Conservation (phyloP, 2,797 vertebrate genomes). For the Notamacropus eugenii region DNA sequence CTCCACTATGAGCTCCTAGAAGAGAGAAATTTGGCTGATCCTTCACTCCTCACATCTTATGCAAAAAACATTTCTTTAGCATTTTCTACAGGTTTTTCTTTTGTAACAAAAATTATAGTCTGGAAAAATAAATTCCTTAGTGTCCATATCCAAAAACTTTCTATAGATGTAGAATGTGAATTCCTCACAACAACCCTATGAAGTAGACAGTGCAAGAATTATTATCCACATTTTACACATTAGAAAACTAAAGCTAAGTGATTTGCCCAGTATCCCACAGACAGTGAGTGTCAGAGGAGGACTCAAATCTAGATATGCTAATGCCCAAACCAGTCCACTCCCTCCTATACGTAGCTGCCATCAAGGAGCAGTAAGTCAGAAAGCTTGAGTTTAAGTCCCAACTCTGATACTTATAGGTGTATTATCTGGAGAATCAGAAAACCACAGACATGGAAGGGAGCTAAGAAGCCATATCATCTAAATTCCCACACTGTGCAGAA, state of each 20-base stretch:
- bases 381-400: not conserved
- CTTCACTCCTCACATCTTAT: not conserved
- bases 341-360: not conserved
- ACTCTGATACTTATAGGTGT: not conserved
- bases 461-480: not conserved
- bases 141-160: not conserved
- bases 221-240: not conserved
- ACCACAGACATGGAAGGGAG: not conserved
- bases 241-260: not conserved
- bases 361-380: not conserved
- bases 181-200: not conserved
- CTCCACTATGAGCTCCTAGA: not conserved
- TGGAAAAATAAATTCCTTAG: not conserved
- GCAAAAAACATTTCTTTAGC: not conserved
- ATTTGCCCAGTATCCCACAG: not conserved
- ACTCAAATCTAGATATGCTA: not conserved
- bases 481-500: not conserved
- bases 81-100: not conserved
- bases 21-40: not conserved
- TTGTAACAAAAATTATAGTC: not conserved
- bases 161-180: not conserved
- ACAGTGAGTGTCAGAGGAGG: not conserved
- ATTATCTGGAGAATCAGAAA: not conserved
- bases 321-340: not conserved
- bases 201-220: not conserved